Conservation (phyloP, 2,797 vertebrate genomes). For the Ciconia nigra region DNA sequence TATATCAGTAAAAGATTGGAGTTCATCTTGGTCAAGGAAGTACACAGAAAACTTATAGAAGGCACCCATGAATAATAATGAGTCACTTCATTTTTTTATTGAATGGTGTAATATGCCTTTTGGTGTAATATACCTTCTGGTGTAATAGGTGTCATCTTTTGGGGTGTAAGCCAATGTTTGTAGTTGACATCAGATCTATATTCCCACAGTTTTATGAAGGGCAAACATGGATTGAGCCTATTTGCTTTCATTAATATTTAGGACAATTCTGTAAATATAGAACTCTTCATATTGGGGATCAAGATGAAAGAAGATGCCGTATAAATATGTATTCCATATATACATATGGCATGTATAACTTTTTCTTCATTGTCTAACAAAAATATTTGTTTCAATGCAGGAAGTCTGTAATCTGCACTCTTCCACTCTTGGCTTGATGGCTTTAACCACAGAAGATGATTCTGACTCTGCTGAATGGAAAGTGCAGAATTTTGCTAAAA, state of each 20-base stretch:
- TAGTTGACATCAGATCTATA: not conserved
- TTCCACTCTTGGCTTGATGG: not conserved
- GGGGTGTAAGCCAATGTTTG: not conserved
- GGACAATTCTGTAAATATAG: not conserved
- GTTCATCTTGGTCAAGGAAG: not conserved
- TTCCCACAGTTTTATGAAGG: not conserved
- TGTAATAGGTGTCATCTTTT: not conserved
- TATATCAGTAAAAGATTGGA: not conserved
- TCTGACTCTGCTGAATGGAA: not conserved
- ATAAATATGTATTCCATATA: not conserved
- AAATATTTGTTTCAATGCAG: not conserved
- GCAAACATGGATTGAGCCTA: not conserved
- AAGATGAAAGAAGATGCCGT: not conserved
- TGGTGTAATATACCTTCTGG: not conserved
- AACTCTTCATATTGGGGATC: not conserved
- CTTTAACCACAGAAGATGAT: not conserved
- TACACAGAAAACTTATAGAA: not conserved
- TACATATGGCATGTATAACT: not conserved
- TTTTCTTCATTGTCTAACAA: not conserved
- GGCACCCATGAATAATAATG: not conserved
- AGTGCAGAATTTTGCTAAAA: not conserved
- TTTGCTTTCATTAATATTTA: not conserved
- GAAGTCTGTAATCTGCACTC: not conserved
- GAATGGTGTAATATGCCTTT: not conserved
- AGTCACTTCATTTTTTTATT: not conserved